A percentile compares a stretch with the other conserved stretches of the same genome.
These are phyloP conservation scores for Ceratina australensis DNA, from an alignment of 1,140 invertebrate species.

Conservation along the genomic window DNA sequence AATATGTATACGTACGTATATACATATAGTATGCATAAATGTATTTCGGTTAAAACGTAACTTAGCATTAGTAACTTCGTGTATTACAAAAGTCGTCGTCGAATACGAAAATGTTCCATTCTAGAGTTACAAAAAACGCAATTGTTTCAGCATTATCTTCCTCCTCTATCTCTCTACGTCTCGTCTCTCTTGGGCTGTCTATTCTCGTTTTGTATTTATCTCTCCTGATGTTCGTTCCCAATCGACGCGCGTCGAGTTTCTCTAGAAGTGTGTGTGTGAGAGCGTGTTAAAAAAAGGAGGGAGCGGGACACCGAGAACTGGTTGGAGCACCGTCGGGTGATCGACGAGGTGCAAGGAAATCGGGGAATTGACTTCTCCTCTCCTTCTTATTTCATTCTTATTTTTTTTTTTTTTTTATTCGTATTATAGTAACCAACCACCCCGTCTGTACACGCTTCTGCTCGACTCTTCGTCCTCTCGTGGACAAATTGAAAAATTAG, in stretches of 20 bases:
- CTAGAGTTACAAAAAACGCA: constrained; percentile 45
- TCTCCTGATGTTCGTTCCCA: not conserved
- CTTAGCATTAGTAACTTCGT: constrained; percentile 54
- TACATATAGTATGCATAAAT: constrained; percentile 10
- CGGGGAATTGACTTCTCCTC: constrained; percentile 53
- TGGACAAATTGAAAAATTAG: constrained; percentile 61
- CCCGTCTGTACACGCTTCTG: constrained; percentile 60
- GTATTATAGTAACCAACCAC: constrained; percentile 60
- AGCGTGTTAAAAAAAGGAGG: constrained; percentile 39
- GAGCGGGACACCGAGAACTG: not conserved
- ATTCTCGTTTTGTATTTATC: not conserved
- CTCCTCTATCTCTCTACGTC: not conserved
- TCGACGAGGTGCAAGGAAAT: not conserved
- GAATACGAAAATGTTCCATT: constrained; percentile 42
- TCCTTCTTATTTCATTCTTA: constrained; percentile 53
- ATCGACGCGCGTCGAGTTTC: constrained; percentile 48
- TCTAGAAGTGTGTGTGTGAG: constrained; percentile 29
- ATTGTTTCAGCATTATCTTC: constrained; percentile 35
- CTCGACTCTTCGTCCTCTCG: constrained; percentile 52
- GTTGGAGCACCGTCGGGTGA: not conserved
- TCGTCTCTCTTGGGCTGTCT: not conserved
- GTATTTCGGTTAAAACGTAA: constrained; percentile 45
- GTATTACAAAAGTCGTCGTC: constrained; percentile 56
- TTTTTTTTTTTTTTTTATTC: constrained; percentile 54
- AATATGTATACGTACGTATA: constrained; percentile 24